Base-by-base conservation (phyloP, 2,888 invertebrate genomes). In the Chymomyza procnemis region DNA sequence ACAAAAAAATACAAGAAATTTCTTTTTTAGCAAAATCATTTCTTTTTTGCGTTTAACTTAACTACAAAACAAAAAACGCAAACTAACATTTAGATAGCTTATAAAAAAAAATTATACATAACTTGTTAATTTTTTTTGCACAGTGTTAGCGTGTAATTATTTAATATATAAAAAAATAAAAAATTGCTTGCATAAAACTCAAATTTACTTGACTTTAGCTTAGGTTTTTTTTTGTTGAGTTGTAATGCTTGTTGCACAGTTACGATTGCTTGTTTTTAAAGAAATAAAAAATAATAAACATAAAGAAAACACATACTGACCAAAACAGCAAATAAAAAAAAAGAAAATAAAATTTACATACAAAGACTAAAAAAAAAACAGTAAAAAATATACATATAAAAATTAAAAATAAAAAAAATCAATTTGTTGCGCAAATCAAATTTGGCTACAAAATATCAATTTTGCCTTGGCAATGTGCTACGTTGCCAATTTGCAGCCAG, bases 101-200 rank as follows among this genome's bases (percentile, higher is more conserved):
- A 50, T 50, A 50, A 19, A 50, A 50, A 19, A 50, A 50, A 41
- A 76, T 69, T 76, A 74, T 74, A 75, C 66, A 69, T 76, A 21
- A 62, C 74, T 74, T 66, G 77, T 61, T n/a, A n/a, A n/a, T n/a
- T n/a, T 57, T 68, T 12, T 41, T 74, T 74, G 74, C 74, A 73
- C 70, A 73, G 65, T 61, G 26, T 56, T 26, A 26, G 8, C 30
- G n/a, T 50, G 4, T 6, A 3, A 50, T 47, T 8, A 5, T 41
- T 41, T 41, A 12, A 41, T 5, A 41, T 12, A 34, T 9, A 34
- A 34, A 34, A 26, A 9, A 34, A 34, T 4, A 34, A 34, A 34
- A 34, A 34, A 34, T 34, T 34, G 26, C 26, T 9, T 34, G 34
- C 26, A 34, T 9, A 41, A 41, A 41, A 41, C 2, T 41, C 12